phyloP scores from a whole-genome alignment of 2,888 invertebrate genomes.

The Xylota sylvarum region DNA sequence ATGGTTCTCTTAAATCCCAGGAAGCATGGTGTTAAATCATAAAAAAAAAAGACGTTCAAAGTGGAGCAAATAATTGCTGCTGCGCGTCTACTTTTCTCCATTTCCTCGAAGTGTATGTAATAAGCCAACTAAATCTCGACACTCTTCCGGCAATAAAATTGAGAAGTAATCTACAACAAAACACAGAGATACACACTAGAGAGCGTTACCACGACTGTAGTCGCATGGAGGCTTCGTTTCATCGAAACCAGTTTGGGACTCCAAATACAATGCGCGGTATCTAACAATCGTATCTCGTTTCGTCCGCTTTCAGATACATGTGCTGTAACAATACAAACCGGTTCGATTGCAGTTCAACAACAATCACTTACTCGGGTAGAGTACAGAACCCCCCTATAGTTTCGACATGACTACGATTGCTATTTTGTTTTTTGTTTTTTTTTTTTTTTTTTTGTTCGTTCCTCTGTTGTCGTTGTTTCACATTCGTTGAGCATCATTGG shows the following conservation, averaged over 20 bases:
- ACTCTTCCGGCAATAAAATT: constrained; percentile 43
- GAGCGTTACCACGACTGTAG: constrained; percentile 8
- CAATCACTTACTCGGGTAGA: constrained; percentile 70
- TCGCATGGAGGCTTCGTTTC: constrained; percentile 52
- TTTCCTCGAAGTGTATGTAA: constrained; percentile 9
- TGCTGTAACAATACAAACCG: constrained; percentile 73
- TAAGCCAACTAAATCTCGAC: constrained; percentile 26
- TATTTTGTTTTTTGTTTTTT: constrained; percentile 14
- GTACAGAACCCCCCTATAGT: constrained; percentile 26
- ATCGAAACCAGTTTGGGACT: constrained; percentile 68
- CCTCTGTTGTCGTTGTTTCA: constrained; percentile 49
- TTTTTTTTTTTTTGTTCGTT: constrained; percentile 13
- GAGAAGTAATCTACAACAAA: constrained; percentile 39
- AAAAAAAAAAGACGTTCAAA: constrained; percentile 8
- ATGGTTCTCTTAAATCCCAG: constrained; percentile 13
- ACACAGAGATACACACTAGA: not conserved
- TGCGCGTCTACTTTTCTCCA: constrained; percentile 3
- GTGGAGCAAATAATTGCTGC: constrained; percentile 31
- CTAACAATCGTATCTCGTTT: constrained; percentile 68
- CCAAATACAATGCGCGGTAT: constrained; percentile 52
- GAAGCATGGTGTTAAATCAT: constrained; percentile 27
- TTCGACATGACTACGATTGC: constrained; percentile 47
- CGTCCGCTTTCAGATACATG: constrained; percentile 47
- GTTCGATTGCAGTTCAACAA: constrained; percentile 76
- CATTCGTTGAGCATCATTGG: constrained; percentile 73